phyloP scores from a whole-genome alignment of 30 jellyfish, hydroid and myxozoan genomes.

The Aurelia sp. region DNA sequence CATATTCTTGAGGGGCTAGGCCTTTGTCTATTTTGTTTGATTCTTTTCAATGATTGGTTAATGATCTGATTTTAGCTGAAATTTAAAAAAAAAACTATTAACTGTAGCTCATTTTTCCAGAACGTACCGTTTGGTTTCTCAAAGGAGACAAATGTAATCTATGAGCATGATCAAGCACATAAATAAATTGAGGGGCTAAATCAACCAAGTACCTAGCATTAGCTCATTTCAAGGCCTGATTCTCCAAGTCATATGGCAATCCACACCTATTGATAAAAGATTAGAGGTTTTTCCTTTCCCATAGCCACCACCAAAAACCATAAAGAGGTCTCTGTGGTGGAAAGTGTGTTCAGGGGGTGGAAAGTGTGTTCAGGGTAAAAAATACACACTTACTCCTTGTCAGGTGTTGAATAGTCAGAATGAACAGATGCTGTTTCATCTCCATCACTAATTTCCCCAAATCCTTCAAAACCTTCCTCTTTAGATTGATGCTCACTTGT shows the following conservation, averaged over 20 bases:
- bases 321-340: not conserved
- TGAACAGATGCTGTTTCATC: constrained; percentile 66
- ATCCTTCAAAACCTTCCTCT: constrained; percentile 98
- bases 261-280: not conserved
- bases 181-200: too few species aligned
- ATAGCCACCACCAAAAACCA: not conserved
- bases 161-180: too few species aligned
- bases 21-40: too few species aligned
- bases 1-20: too few species aligned
- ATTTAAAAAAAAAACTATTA: too few species aligned
- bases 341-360: not conserved
- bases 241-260: not conserved
- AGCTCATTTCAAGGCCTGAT: not conserved
- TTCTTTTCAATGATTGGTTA: too few species aligned
- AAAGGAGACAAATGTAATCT: too few species aligned
- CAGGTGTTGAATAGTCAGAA: constrained; percentile 75
- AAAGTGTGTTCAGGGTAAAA: not conserved
- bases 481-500: constrained; percentile 70
- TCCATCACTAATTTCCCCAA: constrained; percentile 85
- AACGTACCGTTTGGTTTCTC: too few species aligned
- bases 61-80: too few species aligned
- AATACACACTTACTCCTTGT: not conserved
- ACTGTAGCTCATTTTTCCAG: too few species aligned
- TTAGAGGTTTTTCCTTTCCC: not conserved
- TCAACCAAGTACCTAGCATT: too few species aligned